Conservation (phyloP, 2,797 vertebrate genomes). For the Lithobates pipiens region DNA sequence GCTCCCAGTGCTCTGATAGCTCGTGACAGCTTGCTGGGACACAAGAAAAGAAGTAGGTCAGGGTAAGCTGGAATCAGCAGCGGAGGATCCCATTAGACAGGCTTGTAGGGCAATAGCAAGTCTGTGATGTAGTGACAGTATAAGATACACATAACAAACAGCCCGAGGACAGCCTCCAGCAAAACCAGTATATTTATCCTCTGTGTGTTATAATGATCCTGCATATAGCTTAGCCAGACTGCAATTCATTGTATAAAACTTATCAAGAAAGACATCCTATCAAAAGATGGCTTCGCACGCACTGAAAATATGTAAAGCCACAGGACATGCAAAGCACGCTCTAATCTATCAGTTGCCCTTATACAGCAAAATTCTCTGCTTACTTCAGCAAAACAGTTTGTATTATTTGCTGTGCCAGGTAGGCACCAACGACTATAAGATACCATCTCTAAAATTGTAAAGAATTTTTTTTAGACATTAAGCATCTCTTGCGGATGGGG, state of each 20-base stretch:
- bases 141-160: conserved; percentile 74
- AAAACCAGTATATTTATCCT: conserved; percentile 69
- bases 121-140: conserved; percentile 70
- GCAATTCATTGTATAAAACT: conserved; percentile 64
- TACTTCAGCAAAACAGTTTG: conserved; percentile 42
- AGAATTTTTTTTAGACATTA: conserved; percentile 1
- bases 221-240: conserved; percentile 61
- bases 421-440: not conserved
- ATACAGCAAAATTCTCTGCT: conserved; percentile 47
- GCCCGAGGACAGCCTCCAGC: conserved; percentile 71
- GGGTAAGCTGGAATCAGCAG: conserved; percentile 72
- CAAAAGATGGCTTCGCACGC: conserved; percentile 45
- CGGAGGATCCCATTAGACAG: conserved; percentile 73
- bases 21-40: conserved; percentile 75
- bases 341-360: conserved; percentile 26
- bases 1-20: conserved; percentile 73
- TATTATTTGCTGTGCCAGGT: conserved; percentile 23
- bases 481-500: not conserved
- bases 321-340: conserved; percentile 14
- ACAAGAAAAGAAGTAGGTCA: conserved; percentile 74
- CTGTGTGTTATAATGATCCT: conserved; percentile 67
- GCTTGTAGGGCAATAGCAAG: conserved; percentile 72
- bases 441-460: not conserved
- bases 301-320: conserved; percentile 37
- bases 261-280: conserved; percentile 12